Percentiles rank a stretch among this genome's conserved stretches.
These are phyloP conservation scores for Astyanax mexicanus DNA, from an alignment of 2,797 vertebrate species.

Conservation along the genomic window DNA sequence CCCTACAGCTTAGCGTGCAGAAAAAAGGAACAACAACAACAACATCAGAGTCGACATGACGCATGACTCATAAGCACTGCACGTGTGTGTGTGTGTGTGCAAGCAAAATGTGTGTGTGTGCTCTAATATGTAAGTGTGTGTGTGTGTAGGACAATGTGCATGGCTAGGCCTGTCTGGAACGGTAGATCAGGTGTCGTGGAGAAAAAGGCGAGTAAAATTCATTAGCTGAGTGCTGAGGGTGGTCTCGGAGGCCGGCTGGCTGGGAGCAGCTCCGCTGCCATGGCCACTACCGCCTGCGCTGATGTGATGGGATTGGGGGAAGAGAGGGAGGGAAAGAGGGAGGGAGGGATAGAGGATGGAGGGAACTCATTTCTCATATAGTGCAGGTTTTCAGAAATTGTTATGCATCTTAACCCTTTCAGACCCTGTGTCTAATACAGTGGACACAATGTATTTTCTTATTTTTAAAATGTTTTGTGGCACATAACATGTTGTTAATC, in stretches of 20 bases:
- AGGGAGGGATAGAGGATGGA: slow-evolving; percentile 32
- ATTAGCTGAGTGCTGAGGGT: slow-evolving; percentile 43
- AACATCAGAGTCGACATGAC: slow-evolving; percentile 15
- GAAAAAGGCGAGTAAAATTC: slow-evolving; percentile 38
- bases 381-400: too few species aligned
- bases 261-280: slow-evolving; percentile 69
- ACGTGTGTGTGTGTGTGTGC: slow-evolving; percentile 53
- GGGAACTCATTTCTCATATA: slow-evolving; percentile 5
- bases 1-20: slow-evolving; percentile 12
- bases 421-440: too few species aligned
- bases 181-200: slow-evolving; percentile 24
- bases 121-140: slow-evolving; percentile 57
- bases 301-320: slow-evolving; percentile 44
- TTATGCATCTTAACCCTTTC: too few species aligned
- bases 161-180: slow-evolving; percentile 7
- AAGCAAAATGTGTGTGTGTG: slow-evolving; percentile 61
- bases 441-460: too few species aligned
- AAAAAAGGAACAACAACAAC: background rate
- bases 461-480: too few species aligned
- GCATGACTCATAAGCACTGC: slow-evolving; percentile 34
- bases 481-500: too few species aligned
- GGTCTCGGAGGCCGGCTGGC: slow-evolving; percentile 62
- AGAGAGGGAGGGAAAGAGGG: too few species aligned
- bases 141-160: background rate
- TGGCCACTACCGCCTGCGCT: slow-evolving; percentile 64